phyloP scores from a whole-genome alignment of 2,113 vertebrate species.

The sheep (Ovis aries) region ARS-UI_Ramb_v3.0 NC_056055.1:180359001-180359500 shows the following conservation, averaged over 20 bases:
- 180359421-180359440: background rate
- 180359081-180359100: background rate
- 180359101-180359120: background rate
- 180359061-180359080: background rate
- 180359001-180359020: background rate
- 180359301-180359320: background rate
- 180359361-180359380: background rate
- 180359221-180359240: background rate
- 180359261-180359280: background rate
- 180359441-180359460: background rate
- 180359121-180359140: background rate
- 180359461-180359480: background rate
- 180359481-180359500: background rate
- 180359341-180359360: background rate
- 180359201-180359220: background rate
- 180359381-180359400: background rate
- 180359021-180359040: background rate
- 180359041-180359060: background rate
- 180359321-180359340: background rate
- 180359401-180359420: background rate
- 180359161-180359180: background rate
- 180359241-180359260: background rate
- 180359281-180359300: background rate
- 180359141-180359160: background rate
- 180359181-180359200: background rate